Evolutionary conservation across 2,113 vertebrate species (phyloP).

Genomic region (Haemorhous mexicanus): DNA sequence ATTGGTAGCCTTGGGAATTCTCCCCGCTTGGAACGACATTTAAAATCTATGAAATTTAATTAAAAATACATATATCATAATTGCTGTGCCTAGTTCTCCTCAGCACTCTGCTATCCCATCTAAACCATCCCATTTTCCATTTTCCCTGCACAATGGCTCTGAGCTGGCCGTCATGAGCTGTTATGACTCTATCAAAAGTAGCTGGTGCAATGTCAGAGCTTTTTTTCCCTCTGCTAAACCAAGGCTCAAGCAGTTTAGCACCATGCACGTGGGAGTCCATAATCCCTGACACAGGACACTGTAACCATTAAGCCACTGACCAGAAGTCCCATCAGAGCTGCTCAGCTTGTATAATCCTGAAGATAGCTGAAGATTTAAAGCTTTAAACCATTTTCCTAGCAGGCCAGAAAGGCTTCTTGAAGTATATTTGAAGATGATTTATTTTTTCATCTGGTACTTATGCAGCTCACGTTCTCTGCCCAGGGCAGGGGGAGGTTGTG

Average conservation of each 20-base stretch:
- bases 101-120: background rate
- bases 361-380: background rate
- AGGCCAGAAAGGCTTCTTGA: background rate
- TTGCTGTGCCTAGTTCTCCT: background rate
- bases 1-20: constrained; percentile 43
- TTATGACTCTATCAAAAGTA: background rate
- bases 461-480: background rate
- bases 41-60: constrained; percentile 41
- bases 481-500: too few relatives aligned
- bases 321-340: background rate
- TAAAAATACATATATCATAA: constrained; percentile 26
- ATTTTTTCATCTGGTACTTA: background rate
- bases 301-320: background rate
- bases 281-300: background rate
- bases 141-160: background rate
- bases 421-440: background rate
- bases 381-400: background rate
- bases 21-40: background rate
- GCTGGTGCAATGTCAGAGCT: background rate
- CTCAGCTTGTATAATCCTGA: background rate
- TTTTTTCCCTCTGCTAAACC: background rate
- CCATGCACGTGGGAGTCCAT: background rate
- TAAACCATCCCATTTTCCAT: background rate
- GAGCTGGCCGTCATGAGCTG: background rate
- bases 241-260: background rate